These are phyloP conservation scores for Zelleria hepariella DNA, from an alignment of 2,888 invertebrate species.

Conservation along the genomic window DNA sequence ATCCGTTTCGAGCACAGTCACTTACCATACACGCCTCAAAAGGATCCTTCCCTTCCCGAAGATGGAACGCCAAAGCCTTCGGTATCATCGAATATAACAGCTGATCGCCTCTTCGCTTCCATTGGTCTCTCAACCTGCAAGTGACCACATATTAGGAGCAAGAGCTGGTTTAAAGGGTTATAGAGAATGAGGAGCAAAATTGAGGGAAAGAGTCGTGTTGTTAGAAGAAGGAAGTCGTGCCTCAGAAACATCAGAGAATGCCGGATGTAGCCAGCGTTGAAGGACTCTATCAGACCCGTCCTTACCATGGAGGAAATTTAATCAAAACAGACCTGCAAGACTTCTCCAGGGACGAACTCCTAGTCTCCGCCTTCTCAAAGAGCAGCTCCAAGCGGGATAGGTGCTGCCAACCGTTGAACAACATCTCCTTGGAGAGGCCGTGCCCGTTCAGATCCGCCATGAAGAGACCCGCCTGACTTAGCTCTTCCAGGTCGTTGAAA, in stretches of 20 bases:
- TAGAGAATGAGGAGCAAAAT: too few relatives aligned
- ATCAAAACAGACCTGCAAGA: constrained; percentile 80
- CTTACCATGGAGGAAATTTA: too few relatives aligned
- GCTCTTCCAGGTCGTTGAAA: constrained; percentile 86
- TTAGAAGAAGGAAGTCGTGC: too few relatives aligned
- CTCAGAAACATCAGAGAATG: too few relatives aligned
- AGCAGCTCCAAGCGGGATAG: constrained; percentile 83
- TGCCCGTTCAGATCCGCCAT: constrained; percentile 89
- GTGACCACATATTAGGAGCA: too few relatives aligned
- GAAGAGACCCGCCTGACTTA: constrained; percentile 83
- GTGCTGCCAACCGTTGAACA: constrained; percentile 89
- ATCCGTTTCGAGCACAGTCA: background rate
- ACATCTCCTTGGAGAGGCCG: constrained; percentile 86
- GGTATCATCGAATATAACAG: constrained; percentile 95
- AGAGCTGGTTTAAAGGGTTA: too few relatives aligned
- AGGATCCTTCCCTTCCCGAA: constrained; percentile 82
- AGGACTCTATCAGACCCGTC: too few relatives aligned
- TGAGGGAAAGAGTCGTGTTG: too few relatives aligned
- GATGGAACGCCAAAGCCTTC: constrained; percentile 83
- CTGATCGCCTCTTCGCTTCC: constrained; percentile 89
- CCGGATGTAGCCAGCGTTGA: too few relatives aligned
- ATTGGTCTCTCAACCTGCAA: constrained; percentile 83
- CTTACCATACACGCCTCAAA: constrained; percentile 83
- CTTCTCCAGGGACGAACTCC: constrained; percentile 83
- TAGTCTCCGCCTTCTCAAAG: constrained; percentile 86